These are phyloP conservation scores for Spilosoma lubricipeda DNA, from an alignment of 2,888 invertebrate species.

Conservation along the genomic window DNA sequence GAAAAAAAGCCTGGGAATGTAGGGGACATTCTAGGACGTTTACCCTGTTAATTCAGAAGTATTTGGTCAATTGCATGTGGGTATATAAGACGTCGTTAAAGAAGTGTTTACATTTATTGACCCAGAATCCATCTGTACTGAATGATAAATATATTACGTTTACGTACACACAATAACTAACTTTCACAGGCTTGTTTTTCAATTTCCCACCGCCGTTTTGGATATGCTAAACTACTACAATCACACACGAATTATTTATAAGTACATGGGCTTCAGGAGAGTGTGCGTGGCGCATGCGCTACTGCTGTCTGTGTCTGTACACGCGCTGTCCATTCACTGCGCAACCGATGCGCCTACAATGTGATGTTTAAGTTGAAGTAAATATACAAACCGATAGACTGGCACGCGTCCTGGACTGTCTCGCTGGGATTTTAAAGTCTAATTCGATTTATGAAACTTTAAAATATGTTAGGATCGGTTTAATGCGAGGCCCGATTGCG, in stretches of 20 bases:
- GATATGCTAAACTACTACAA: conserved; percentile 56
- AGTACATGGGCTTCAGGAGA: conserved; percentile 57
- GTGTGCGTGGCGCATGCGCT: conserved; percentile 83
- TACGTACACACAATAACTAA: conserved; percentile 19
- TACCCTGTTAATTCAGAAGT: no score
- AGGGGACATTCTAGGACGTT: no score
- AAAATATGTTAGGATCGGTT: conserved; percentile 75
- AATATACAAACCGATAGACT: conserved; percentile 73
- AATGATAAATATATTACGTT: conserved; percentile 23
- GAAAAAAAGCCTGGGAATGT: no score
- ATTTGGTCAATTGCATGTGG: no score
- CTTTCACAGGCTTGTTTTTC: conserved; percentile 53
- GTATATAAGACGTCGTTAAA: no score
- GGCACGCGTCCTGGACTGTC: conserved; percentile 67
- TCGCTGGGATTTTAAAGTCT: conserved; percentile 82
- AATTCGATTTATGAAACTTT: conserved; percentile 79
- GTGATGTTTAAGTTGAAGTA: conserved; percentile 68
- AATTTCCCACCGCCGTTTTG: conserved; percentile 59
- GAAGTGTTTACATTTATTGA: conserved; percentile 40
- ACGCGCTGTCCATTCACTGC: conserved; percentile 81
- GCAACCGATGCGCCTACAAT: conserved; percentile 73
- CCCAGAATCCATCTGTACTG: conserved; percentile 16
- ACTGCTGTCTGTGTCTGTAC: conserved; percentile 65
- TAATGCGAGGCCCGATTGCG: conserved; percentile 43
- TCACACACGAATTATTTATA: conserved; percentile 58